phyloP scores from a whole-genome alignment of 2,888 invertebrate species.

The Nymphalis c-album region DNA sequence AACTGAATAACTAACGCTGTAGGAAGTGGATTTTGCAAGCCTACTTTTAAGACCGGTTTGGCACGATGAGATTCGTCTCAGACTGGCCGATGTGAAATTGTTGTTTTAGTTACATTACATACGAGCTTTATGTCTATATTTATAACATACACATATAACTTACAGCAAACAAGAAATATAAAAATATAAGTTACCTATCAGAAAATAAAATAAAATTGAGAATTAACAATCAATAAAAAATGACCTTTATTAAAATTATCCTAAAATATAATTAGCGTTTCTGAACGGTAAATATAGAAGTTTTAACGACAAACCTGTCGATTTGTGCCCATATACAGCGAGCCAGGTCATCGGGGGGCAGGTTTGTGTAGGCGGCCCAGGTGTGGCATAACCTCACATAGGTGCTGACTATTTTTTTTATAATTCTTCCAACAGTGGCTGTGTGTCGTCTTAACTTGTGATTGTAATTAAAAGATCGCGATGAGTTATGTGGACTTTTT shows the following conservation, averaged over 20 bases:
- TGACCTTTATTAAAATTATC: slow-evolving; percentile 2
- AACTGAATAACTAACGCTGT: slow-evolving; percentile 42
- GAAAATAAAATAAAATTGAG: background rate
- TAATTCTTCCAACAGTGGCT: slow-evolving; percentile 34
- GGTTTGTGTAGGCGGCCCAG: slow-evolving; percentile 63
- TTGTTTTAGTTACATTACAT: slow-evolving; percentile 16
- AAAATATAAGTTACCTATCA: background rate
- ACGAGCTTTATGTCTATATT: slow-evolving; percentile 7
- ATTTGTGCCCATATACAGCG: slow-evolving; percentile 63
- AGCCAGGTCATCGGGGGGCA: slow-evolving; percentile 50
- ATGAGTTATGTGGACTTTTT: slow-evolving; percentile 73
- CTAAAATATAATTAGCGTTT: background rate
- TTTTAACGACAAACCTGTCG: slow-evolving; percentile 49
- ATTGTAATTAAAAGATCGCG: slow-evolving; percentile 40
- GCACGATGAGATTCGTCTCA: slow-evolving; percentile 55
- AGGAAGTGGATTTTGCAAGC: slow-evolving; percentile 68
- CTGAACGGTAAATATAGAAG: slow-evolving; percentile 22
- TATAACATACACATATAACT: background rate
- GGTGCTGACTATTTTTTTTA: slow-evolving; percentile 58
- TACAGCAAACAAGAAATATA: background rate
- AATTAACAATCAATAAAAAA: background rate
- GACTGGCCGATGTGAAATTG: slow-evolving; percentile 44
- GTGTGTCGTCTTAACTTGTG: slow-evolving; percentile 24
- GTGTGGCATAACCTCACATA: slow-evolving; percentile 61
- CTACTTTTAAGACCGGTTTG: slow-evolving; percentile 73